These are phyloP conservation scores for Cyphomyrus plagiostoma DNA, from an alignment of 2,113 vertebrate genomes.

Conservation along the genomic window DNA sequence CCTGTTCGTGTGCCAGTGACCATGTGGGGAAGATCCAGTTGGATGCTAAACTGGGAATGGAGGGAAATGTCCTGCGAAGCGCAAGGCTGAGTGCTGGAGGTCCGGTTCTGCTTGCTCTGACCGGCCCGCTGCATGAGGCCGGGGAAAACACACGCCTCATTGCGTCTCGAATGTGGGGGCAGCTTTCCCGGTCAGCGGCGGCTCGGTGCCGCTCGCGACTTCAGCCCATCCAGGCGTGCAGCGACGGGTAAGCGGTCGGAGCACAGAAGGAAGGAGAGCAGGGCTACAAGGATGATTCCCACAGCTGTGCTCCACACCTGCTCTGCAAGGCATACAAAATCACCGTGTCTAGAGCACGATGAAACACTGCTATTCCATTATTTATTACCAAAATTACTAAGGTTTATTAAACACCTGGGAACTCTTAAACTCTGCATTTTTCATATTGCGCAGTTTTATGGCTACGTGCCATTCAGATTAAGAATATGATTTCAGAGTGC, in stretches of 20 bases:
- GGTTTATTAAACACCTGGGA: constrained; percentile 5
- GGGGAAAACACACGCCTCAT: neutral
- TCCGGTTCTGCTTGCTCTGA: neutral
- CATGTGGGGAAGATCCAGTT: neutral
- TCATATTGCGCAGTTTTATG: neutral
- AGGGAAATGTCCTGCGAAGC: neutral
- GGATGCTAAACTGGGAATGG: neutral
- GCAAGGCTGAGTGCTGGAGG: neutral
- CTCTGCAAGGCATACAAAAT: neutral
- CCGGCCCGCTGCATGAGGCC: neutral
- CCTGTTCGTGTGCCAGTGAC: neutral
- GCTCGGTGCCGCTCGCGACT: neutral
- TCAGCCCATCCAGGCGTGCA: neutral
- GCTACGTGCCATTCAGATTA: neutral
- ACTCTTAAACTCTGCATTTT: neutral
- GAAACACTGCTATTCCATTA: neutral
- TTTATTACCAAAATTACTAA: neutral
- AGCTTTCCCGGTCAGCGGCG: neutral
- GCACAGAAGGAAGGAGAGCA: neutral
- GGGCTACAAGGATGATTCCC: neutral
- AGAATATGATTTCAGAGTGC: neutral
- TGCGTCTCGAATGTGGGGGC: neutral
- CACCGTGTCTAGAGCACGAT: neutral
- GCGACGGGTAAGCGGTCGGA: neutral
- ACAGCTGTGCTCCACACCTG: constrained; percentile 1